Evolutionary conservation across 1,140 invertebrate species (phyloP).

Genomic region (Atta colombica): DNA sequence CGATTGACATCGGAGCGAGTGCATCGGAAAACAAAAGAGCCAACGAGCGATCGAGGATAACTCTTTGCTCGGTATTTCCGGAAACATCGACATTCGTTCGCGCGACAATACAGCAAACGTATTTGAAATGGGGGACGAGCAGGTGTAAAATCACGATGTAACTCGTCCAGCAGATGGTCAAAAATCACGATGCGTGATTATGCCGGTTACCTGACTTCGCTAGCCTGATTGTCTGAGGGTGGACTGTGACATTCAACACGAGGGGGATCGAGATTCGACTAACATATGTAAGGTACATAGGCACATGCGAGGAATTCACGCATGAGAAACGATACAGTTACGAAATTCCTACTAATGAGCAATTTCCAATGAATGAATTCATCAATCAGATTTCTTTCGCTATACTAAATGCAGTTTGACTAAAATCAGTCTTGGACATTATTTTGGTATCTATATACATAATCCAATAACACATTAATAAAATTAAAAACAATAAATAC

Average conservation of each 20-base stretch:
- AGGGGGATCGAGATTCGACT: conserved; percentile 43
- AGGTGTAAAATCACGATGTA: conserved; percentile 74
- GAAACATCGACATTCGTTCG: conserved; percentile 1
- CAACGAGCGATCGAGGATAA: conserved; percentile 15
- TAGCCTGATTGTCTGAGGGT: conserved; percentile 19
- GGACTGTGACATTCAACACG: background rate
- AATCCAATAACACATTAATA: background rate
- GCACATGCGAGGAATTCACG: conserved; percentile 66
- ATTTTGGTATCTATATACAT: background rate
- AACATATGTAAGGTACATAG: conserved; percentile 34
- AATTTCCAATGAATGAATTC: conserved; percentile 39
- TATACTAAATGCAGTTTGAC: background rate
- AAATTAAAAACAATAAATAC: background rate
- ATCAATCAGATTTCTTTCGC: background rate
- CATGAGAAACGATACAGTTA: conserved; percentile 63
- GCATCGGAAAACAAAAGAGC: conserved; percentile 59
- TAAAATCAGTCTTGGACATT: background rate
- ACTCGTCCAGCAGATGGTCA: conserved; percentile 75
- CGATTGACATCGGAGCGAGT: conserved; percentile 21
- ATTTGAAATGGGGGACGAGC: conserved; percentile 34
- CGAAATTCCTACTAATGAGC: conserved; percentile 28
- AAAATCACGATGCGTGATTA: conserved; percentile 76
- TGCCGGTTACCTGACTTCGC: conserved; percentile 66
- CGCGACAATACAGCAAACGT: background rate
- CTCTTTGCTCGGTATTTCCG: conserved; percentile 25